phyloP scores from a whole-genome alignment of 2,113 vertebrate species.

The Cyanoliseus patagonus region DNA sequence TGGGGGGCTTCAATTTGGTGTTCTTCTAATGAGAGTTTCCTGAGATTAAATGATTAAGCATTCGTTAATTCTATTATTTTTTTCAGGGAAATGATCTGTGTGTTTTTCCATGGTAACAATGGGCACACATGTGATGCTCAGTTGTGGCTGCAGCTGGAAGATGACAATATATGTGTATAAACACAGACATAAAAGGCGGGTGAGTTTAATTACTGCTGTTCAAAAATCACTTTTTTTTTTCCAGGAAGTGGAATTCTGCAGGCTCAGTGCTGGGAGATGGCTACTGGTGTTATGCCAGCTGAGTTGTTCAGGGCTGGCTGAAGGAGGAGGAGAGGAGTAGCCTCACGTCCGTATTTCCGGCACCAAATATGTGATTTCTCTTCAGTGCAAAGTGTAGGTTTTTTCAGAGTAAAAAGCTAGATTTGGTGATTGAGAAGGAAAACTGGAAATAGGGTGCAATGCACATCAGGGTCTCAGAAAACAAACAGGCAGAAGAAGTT shows the following conservation, averaged over 20 bases:
- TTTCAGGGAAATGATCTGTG: neutral
- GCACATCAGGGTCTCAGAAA: neutral
- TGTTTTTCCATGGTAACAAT: neutral
- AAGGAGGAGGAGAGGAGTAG: neutral
- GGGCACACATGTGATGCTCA: fast-evolving
- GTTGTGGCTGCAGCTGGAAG: neutral
- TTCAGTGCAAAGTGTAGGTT: neutral
- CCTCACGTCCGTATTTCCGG: neutral
- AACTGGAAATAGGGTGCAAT: neutral
- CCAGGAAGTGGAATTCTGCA: neutral
- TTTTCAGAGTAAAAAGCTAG: neutral
- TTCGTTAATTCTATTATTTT: neutral
- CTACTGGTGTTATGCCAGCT: neutral
- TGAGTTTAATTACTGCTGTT: neutral
- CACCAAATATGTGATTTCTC: neutral
- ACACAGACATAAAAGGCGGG: neutral
- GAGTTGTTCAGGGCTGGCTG: neutral
- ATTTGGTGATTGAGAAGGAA: neutral
- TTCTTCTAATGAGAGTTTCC: neutral
- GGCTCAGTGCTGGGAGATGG: neutral
- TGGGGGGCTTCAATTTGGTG: neutral
- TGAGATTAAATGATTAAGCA: neutral
- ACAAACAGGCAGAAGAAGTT: neutral
- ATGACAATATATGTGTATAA: neutral
- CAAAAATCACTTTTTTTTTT: neutral